These are phyloP conservation scores for Hiodon tergisus DNA, from an alignment of 2,113 vertebrate species.

Conservation along the genomic window DNA sequence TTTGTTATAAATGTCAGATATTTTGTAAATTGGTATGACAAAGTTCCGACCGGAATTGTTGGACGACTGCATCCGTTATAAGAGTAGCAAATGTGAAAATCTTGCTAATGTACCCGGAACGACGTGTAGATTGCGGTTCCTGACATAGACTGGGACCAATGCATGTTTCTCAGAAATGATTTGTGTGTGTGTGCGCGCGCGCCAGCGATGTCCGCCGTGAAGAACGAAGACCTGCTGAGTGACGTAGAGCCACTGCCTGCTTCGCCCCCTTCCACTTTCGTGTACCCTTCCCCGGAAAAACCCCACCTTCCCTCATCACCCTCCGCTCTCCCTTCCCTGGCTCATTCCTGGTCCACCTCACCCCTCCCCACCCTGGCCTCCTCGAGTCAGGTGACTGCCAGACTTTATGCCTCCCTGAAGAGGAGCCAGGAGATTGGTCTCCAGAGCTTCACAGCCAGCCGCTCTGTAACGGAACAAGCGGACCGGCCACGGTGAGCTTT, in stretches of 20 bases:
- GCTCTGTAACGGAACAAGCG: background rate
- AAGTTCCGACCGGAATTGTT: no score
- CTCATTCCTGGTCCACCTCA: conserved; percentile 31
- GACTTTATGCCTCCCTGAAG: conserved; percentile 62
- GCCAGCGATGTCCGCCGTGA: conserved; percentile 11
- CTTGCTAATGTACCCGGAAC: no score
- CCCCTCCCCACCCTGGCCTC: conserved; percentile 15
- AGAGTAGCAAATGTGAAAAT: no score
- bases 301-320: conserved; percentile 17
- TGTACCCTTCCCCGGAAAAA: background rate
- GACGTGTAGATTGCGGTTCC: no score
- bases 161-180: no score
- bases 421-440: conserved; percentile 54
- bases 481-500: conserved; percentile 21
- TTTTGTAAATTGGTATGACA: no score
- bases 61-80: no score
- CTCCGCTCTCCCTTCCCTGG: conserved; percentile 22
- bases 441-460: conserved; percentile 35
- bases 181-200: background rate
- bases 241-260: conserved; percentile 47
- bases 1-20: no score
- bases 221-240: conserved; percentile 52
- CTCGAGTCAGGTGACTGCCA: conserved; percentile 59
- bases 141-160: no score
- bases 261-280: conserved; percentile 20